Evolutionary conservation across 2,797 vertebrate genomes (phyloP), one percentile per base, ranked within the genome.

Genomic region (Helicolenus hilgendorfi): DNA sequence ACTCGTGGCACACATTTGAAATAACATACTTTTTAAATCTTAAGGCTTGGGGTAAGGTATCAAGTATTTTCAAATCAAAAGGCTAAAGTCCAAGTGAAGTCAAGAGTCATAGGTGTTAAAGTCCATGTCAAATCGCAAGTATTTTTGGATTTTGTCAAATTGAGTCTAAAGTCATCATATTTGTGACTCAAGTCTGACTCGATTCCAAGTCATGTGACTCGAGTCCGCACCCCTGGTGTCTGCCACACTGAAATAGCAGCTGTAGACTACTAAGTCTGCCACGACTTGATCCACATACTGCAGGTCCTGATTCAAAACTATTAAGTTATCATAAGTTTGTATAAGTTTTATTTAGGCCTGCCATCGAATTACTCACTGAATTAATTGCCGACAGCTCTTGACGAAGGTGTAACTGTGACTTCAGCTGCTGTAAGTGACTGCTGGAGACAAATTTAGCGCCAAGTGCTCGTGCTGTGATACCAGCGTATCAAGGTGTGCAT

Each of bases 381-480:
- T 60, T n/a, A 38, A 41, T n/a, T 60, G 36, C 20, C n/a, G 20
- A 11, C 53, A 55, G 14, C 29, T 53, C 71, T 36, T 13, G 36
- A 77, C 65, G 35, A 49, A 73, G 38, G 63, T 77, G 75, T 45
- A 60, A 77, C 27, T 78, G 13, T 67, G 27, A 56, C 74, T 64
- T 60, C 18, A 36, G 41, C 81, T 27, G 45, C 81, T 88, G 56
- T 20, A 56, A 59, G 79, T 69, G 77, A 81, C 79, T 73, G 76
- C 3, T 10, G 53, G 78, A 68, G 87, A 87, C 87, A 85, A 36
- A 90, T 88, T 90, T 91, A 90, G 87, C 58, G 2, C 26, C 2
- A 11, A 84, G 83, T 58, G 77, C 7, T 38, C 63, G 72, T 55
- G 36, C n/a, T 77, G 72, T 70, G 88, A 89, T 35, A 71, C 24